phyloP scores from a whole-genome alignment of 1,140 invertebrate genomes.

The Drosophila nikananu region DNA sequence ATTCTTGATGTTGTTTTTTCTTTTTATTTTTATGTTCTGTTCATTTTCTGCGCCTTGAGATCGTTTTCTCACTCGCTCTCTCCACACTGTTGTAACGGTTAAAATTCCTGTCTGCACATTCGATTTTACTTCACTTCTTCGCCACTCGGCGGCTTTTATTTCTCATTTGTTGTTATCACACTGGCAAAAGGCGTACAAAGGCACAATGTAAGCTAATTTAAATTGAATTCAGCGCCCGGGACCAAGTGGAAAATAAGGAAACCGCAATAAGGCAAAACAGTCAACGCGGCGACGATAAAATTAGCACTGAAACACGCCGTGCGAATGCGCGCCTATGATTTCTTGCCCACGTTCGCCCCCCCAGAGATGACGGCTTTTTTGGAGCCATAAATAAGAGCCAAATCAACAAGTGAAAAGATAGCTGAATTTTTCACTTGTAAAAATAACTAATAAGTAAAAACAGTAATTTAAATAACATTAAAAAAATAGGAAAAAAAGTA shows the following conservation, averaged over 20 bases:
- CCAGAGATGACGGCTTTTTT: conserved; percentile 8
- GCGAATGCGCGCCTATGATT: conserved; percentile 73
- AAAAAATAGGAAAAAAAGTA: too few species aligned
- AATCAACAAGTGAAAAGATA: conserved; percentile 1
- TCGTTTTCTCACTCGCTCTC: conserved; percentile 1
- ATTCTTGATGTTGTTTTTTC: conserved; percentile 8
- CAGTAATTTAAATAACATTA: too few species aligned
- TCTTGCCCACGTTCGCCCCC: conserved; percentile 39
- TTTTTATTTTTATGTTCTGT: conserved; percentile 16
- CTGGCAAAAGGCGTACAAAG: conserved; percentile 55
- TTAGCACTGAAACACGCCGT: conserved; percentile 74
- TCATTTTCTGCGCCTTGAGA: conserved; percentile 9
- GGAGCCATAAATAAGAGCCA: background rate
- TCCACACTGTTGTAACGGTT: conserved; percentile 31
- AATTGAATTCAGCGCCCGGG: conserved; percentile 60
- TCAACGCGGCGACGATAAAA: conserved; percentile 78
- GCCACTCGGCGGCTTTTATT: conserved; percentile 23
- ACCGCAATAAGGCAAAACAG: conserved; percentile 72
- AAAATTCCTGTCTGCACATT: conserved; percentile 36
- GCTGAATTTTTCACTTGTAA: too few species aligned
- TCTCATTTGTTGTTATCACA: conserved; percentile 35
- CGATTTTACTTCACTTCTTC: conserved; percentile 38
- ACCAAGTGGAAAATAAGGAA: conserved; percentile 60
- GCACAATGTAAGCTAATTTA: conserved; percentile 73
- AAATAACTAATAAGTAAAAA: too few species aligned